Base-by-base conservation (phyloP, 2,888 invertebrate genomes). In the Latheticus oryzae region DNA sequence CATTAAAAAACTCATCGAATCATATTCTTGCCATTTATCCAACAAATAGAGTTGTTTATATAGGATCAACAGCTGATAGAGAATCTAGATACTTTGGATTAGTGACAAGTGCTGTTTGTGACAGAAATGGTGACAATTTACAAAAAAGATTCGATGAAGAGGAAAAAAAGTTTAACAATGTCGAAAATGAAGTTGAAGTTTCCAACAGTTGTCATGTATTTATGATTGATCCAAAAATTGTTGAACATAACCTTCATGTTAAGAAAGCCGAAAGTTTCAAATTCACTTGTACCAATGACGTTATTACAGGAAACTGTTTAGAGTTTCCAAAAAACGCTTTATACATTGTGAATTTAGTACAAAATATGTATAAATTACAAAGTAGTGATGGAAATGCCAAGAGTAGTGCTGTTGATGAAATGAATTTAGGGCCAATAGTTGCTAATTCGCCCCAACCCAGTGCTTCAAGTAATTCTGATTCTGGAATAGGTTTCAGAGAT, bases 121-220 rank as follows among this genome's bases (percentile, higher is more conserved):
- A 77, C 54, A 66, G 73, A 28, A 64, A 56, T 32, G 58, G 61
- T 23, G 69, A 71, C 33, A 62, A 61, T 56, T 48, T 59, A 7
- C 62, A 64, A 28, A 69, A 73, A 48, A 70, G 21, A 23, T 17
- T 30, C 3, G 16, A 21, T 17, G 17, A 42, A 13, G 60, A 63
- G 13, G 64, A 65, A 7, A 70, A 71, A 32, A 70, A 68, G 38
- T 56, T 62, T 3, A 71, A 69, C 47, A 71, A 70, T 42, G 54
- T 60, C 8, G 71, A 69, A n/a, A 73, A 75, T 7, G 83, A 84
- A 72, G 68, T 86, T 5, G 84, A 84, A 62, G 84, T 87, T 9
- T 92, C 92, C 0, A 93, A 93, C 73, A 94, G 96, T 45, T 96
- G 97, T 73, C 97, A 97, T 78, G 94, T 97, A 0, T 97, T 97